Evolutionary conservation across 2,797 vertebrate genomes (phyloP).

Genomic region (Alauda arvensis): DNA sequence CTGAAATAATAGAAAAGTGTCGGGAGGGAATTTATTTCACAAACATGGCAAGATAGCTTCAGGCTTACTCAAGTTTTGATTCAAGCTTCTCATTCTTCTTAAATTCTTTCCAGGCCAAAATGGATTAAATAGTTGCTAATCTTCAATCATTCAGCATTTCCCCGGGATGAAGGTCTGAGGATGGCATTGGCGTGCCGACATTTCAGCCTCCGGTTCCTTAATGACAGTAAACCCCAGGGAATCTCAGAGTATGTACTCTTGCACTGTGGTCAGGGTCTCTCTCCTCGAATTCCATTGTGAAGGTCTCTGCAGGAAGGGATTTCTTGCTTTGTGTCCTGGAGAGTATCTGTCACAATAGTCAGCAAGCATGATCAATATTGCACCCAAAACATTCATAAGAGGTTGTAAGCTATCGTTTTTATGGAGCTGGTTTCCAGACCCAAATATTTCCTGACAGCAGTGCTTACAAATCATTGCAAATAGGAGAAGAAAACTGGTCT

Average conservation of each 20-base stretch:
- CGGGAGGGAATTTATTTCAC: conserved; percentile 24
- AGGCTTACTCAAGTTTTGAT: conserved; percentile 46
- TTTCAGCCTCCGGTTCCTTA: background rate
- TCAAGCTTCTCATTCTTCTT: conserved; percentile 51
- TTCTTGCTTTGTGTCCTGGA: background rate
- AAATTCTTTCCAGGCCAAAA: conserved; percentile 56
- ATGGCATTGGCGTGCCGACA: background rate
- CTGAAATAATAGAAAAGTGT: conserved; percentile 64
- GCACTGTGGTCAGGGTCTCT: background rate
- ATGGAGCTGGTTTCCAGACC: background rate
- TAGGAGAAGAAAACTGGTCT: background rate
- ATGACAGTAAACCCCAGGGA: background rate
- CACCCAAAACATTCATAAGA: background rate
- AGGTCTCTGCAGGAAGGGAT: background rate
- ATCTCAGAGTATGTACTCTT: background rate
- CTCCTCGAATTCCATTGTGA: background rate
- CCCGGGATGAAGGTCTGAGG: background rate
- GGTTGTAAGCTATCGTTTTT: background rate
- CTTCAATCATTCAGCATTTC: conserved; percentile 38
- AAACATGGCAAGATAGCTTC: conserved; percentile 49
- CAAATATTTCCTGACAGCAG: background rate
- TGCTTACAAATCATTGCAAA: background rate
- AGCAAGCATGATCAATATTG: background rate
- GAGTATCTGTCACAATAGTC: background rate
- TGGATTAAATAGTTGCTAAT: conserved; percentile 52